Base-by-base conservation (phyloP, 2,797 vertebrate genomes). In the Allobates femoralis region DNA sequence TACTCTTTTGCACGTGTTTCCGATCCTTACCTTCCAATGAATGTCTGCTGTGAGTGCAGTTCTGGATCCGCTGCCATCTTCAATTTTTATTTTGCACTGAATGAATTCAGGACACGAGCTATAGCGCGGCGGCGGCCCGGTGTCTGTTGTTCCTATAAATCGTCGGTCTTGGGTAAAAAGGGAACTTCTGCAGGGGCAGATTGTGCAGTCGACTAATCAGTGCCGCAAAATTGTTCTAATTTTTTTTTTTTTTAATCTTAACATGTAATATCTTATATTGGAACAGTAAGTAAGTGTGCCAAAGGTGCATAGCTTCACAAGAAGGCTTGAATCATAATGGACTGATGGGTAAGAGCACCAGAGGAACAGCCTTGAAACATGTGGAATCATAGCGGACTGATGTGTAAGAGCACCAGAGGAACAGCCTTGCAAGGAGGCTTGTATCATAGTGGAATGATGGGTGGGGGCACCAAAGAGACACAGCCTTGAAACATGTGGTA, bases 31-130 rank as follows among this genome's bases (percentile, higher is more conserved):
- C n/a, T 51, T 69, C 16, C 30, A 28, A 69, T 19, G 62, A 81
- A 62, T 62, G 32, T 62, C 79, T 32, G 51, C 51, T 28, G 26
- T 19, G 28, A 69, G 30, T 3, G 26, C 23, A 21, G 32, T 18
- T 30, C 19, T 16, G 51, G 28, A 1, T 0, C 34, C 21, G 69
- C 69, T 23, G 30, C 67, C 67, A 74, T 28, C 78, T n/a, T 50
- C 5, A 46, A 79, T 78, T 1, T 80, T 60, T 62, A 80, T 64
- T 81, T 81, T 81, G 79, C 79, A 81, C 79, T 81, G 79, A 81
- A 69, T 50, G 41, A 46, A 3, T 60, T 56, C 50, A 55, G 79
- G 37, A 53, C n/a, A 50, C 62, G 6, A 50, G 69, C n/a, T 50
- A 58, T 32, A 79, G 14, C 18, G 46, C 23, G n/a, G 51, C 3